Evolutionary conservation across 2,888 invertebrate species (phyloP), one percentile per base, ranked within the genome.

Genomic region (Anagyrus pseudococci): DNA sequence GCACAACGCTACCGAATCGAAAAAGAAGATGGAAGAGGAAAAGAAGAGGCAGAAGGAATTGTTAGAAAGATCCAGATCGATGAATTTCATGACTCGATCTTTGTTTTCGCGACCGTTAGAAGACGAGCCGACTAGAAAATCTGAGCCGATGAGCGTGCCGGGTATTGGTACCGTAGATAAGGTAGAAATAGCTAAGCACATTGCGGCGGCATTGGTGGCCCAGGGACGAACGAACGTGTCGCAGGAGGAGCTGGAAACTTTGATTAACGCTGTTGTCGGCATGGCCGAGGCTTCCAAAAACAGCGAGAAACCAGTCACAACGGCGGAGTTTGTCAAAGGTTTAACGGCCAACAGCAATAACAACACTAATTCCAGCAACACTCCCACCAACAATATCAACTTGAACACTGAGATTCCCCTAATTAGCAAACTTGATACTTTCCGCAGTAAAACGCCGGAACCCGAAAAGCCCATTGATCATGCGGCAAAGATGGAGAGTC

Each of bases 141-240:
- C 79, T n/a, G 82, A 82, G 67, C 83, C 81, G 1, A 85, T 88
- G 17, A 83, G 85, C 40, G 90, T 91, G 46, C 88, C 89, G 1
- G 89, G 89, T 29, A 85, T 89, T 52, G 92, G 91, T 22, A 85
- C 87, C 0, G 89, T 92, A 61, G 92, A 93, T 75, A 90, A 92
- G 71, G 88, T 89, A 26, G 87, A 91, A 56, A 90, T 94, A 68
- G 92, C 93, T 1, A 87, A 88, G 71, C 92, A 93, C 78, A 89
- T 94, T 79, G 92, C 94, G 0, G 89, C 88, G 26, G 91, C 91
- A 1, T 82, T 94, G 43, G 84, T 93, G 10, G 86, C 89, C 19
- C 91, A 93, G 79, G 93, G 93, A 48, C 88, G 90, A 77, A 90
- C 91, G 0, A 90, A 93, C 79, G 89, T 94, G 6, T 88, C 91